Evolutionary conservation across 2,888 invertebrate genomes (phyloP).

Genomic region (Ophion ventricosus): DNA sequence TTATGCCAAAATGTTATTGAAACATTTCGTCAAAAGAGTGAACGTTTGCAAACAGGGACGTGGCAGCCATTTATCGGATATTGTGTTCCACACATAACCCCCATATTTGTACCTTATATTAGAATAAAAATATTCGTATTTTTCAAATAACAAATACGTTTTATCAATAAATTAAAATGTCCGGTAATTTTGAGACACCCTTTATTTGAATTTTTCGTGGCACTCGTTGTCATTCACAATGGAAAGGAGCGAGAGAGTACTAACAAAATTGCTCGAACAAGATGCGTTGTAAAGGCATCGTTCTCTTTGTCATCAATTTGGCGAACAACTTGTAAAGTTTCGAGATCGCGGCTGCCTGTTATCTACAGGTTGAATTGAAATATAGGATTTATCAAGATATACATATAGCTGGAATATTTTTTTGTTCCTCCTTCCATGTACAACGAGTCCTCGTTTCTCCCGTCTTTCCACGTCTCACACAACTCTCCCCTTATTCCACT

Average conservation of each 20-base stretch:
- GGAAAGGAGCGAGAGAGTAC: neutral
- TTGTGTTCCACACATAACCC: too few relatives aligned
- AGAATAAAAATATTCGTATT: too few relatives aligned
- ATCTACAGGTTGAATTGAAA: slow-evolving; percentile 6
- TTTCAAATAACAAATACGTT: too few relatives aligned
- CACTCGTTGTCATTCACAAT: slow-evolving; percentile 28
- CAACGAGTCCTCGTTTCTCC: neutral
- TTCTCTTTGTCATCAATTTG: slow-evolving; percentile 54
- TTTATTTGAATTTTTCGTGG: neutral
- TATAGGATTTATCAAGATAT: slow-evolving; percentile 44
- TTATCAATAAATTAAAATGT: too few relatives aligned
- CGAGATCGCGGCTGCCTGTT: slow-evolving; percentile 16
- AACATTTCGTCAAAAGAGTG: too few relatives aligned
- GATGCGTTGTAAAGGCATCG: neutral
- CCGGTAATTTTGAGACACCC: too few relatives aligned
- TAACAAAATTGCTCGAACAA: neutral
- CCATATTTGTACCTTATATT: too few relatives aligned
- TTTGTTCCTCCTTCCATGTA: slow-evolving; percentile 12
- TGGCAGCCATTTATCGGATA: too few relatives aligned
- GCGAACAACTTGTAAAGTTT: slow-evolving; percentile 52
- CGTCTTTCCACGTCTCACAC: slow-evolving; percentile 39
- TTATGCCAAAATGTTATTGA: too few relatives aligned
- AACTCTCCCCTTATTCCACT: slow-evolving; percentile 35
- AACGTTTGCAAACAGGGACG: too few relatives aligned
- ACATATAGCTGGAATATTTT: slow-evolving; percentile 32